Base-by-base conservation (phyloP, 1,140 invertebrate genomes). In the Dufourea novaeangliae region DNA sequence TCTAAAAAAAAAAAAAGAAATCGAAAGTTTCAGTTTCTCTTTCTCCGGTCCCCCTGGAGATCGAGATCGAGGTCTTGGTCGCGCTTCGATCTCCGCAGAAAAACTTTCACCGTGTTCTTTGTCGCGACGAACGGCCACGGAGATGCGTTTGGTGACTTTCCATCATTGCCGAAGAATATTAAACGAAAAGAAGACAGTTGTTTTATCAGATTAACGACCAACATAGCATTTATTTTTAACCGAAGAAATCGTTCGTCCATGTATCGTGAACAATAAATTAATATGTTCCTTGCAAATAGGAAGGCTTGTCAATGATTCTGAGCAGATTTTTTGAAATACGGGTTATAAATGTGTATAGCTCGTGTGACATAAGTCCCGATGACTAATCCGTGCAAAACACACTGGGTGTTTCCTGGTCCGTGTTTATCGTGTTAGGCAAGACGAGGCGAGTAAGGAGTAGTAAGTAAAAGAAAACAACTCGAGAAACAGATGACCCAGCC, bases 21-120 rank as follows among this genome's bases (percentile, higher is more conserved):
- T 78, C 22, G 62, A 73, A 79, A 70, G 67, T 63, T 39, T 68
- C 46, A 14, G 11, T 70, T 57, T 72, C 73, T 76, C 46, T 72
- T 69, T 44, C 39, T 62, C 39, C 39, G 29, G 1, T 75, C 44
- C 14, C 4, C 3, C 32, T 1, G n/a, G 12, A 67, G 39, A 20
- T 46, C n/a, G 41, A 46, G 46, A 71, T 64, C 56, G 64, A 78
- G 76, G 70, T 82, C 69, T 82, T 57, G 80, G 66, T 69, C 70
- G 61, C 39, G 57, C 61, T 46, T 39, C 39, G 50, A 50, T 68
- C 39, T 14, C 7, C 41, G 29, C 17, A 17, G 64, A 76, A 83
- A 80, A 86, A 76, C 77, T 83, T 76, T 84, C 72, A 80, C 62
- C 29, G 67, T 63, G 44, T 69, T 82, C 27, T 44, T 62, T 12